These are phyloP conservation scores for Gymnocypris eckloni DNA, from an alignment of 2,797 vertebrate species.

Conservation along the genomic window DNA sequence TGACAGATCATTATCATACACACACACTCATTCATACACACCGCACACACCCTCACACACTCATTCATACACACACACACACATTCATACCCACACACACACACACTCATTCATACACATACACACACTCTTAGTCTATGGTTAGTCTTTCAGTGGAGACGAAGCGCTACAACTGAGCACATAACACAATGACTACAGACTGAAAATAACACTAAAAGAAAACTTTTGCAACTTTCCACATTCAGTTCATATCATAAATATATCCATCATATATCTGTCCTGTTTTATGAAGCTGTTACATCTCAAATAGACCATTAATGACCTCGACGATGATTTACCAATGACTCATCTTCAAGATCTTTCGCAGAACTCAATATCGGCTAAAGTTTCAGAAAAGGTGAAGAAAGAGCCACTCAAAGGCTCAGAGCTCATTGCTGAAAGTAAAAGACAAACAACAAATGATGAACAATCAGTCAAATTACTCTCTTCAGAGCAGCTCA, in stretches of 20 bases:
- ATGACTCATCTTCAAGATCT: not conserved
- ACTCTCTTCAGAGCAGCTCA: not conserved
- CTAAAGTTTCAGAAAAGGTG: not conserved
- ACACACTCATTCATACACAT: no score
- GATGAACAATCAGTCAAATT: constrained; percentile 9
- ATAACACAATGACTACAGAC: not conserved
- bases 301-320: not conserved
- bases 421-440: not conserved
- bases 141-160: not conserved
- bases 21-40: no score
- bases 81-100: no score
- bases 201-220: not conserved
- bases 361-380: not conserved
- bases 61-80: no score
- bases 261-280: not conserved
- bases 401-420: not conserved
- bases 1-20: not conserved
- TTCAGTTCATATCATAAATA: not conserved
- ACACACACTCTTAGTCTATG: no score
- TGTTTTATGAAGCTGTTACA: not conserved
- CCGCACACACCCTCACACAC: no score
- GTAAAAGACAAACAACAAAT: constrained; percentile 3
- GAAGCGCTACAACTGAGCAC: not conserved
- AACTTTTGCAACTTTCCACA: not conserved
- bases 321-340: not conserved